Evolutionary conservation across 2,113 vertebrate genomes (phyloP), one percentile per base, ranked within the genome.

Genomic region (Labeo rohita): DNA sequence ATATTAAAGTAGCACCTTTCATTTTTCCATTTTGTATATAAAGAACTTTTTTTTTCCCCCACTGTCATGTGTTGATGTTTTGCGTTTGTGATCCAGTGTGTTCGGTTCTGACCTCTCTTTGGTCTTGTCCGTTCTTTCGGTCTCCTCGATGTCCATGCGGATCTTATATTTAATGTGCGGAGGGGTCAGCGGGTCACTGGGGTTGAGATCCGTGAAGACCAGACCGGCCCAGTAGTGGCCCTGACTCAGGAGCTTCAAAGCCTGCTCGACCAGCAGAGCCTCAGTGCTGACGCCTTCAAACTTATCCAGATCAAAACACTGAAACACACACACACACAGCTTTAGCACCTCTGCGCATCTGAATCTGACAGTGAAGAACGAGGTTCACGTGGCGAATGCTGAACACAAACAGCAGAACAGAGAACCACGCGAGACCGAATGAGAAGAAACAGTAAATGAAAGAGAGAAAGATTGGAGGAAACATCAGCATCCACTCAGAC

Each of bases 291-390:
- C 88, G 0, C 96, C 95, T 89, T 98, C 96, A 74, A 99, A 94
- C 93, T 99, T 99, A 90, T 99, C 95, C 90, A 99, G 91, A 84
- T 99, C 97, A 54, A 99, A 93, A 92, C 98, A 99, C 98, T 99
- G 92, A 87, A 54, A 87, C 66, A 90, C 80, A 91, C 9, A 91
- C 63, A 74, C 50, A 80, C 23, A 86, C 18, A 82, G 56, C 18
- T 9, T 45, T 13, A 56, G 36, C 28, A 8, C 54, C 28, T 45
- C 18, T 39, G 77, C 45, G 54, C 54, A 8, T 79, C 36, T 80
- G 39, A 80, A 45, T 61, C 56, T 61, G 77, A 80, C 56, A 80
- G 18, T 23, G 59, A 80, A 61, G 56, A 80, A 80, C 18, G 10
- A 23, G 56, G 21, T 45, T 61, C 21, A 80, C 13, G 56, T 43